Conservation (phyloP, 1,140 invertebrate genomes). For the Colletes gigas region DNA sequence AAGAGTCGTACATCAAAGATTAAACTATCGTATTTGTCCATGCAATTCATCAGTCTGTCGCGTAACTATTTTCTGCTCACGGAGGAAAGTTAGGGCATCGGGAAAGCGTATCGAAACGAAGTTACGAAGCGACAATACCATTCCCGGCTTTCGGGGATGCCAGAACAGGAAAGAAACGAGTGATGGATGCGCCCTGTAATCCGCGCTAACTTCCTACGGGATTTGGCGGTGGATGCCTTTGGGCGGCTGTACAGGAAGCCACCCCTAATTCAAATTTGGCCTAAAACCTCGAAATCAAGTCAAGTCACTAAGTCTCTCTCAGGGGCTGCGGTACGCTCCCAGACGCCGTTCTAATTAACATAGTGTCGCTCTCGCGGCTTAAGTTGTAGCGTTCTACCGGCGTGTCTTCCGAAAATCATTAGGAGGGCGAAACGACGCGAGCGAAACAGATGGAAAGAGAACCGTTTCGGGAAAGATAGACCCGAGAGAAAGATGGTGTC, state of each 20-base stretch:
- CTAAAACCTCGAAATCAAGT: slow-evolving; percentile 77
- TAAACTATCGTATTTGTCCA: too few relatives aligned
- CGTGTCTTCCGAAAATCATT: slow-evolving; percentile 70
- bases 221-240: slow-evolving; percentile 65
- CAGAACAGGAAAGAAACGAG: slow-evolving; percentile 65
- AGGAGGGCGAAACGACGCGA: slow-evolving; percentile 29
- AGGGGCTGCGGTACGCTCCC: slow-evolving; percentile 43
- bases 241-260: slow-evolving; percentile 51
- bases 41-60: not conserved
- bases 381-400: slow-evolving; percentile 60
- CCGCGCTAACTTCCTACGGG: slow-evolving; percentile 74
- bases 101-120: not conserved
- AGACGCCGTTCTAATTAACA: slow-evolving; percentile 75
- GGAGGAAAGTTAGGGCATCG: not conserved
- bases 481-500: slow-evolving; percentile 15
- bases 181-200: slow-evolving; percentile 75
- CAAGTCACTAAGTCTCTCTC: slow-evolving; percentile 71
- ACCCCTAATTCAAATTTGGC: slow-evolving; percentile 67
- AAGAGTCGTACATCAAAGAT: too few relatives aligned
- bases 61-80: too few relatives aligned
- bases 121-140: slow-evolving; percentile 50
- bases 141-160: slow-evolving; percentile 9
- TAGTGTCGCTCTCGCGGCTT: slow-evolving; percentile 72
- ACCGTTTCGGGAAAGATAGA: too few relatives aligned
- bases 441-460: not conserved